Base-by-base conservation (phyloP, 1,140 invertebrate species). In the Caerostris extrusa region DNA sequence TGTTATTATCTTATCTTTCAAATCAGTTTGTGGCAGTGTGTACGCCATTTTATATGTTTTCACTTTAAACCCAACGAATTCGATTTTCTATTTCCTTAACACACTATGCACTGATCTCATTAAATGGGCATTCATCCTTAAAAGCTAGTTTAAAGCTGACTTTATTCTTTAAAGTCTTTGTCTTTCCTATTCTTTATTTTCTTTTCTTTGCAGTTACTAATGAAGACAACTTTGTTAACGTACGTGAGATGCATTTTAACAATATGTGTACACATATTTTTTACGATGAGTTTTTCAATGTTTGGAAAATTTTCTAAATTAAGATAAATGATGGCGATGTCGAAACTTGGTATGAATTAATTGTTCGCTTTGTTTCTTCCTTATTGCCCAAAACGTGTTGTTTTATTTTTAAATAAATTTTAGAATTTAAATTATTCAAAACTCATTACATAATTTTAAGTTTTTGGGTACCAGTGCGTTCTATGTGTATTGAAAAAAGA, bases 81-180 rank as follows among this genome's bases (percentile, higher is more conserved):
- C 34, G 34, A 34, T 34, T 34, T 34, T 34, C 34, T 34, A 34
- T 83, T 83, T 83, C 81, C 81, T 83, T 8, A n/a, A 57, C 14
- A 56, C 12, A 56, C 81, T 56, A 57, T 17, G 81, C 55, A 83
- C 81, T n/a, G 34, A 5, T 0, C 81, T 83, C 81, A 83, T 83
- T 83, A 83, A 83, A 57, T 8, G 81, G 81, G 5, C 81, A 83
- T 83, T 83, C 81, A 83, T 83, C 81, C 55, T 83, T 56, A 12
- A 82, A 10, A 82, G 10, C 8, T 34, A 67, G n/a, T 0, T 53
- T 82, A 64, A 17, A 64, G 7, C 61, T 64, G 0, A 34, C 61
- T 82, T 7, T 17, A n/a, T 57, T 57, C 17, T 83, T 3, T 57
- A 8, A 56, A 55, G 81, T 83, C 53, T 83, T 56, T n/a, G 12